A percentile compares a stretch with the other conserved stretches of the same genome.
phyloP scores from a whole-genome alignment of 2,797 vertebrate species.

The Micropoecilia bifurca region DNA sequence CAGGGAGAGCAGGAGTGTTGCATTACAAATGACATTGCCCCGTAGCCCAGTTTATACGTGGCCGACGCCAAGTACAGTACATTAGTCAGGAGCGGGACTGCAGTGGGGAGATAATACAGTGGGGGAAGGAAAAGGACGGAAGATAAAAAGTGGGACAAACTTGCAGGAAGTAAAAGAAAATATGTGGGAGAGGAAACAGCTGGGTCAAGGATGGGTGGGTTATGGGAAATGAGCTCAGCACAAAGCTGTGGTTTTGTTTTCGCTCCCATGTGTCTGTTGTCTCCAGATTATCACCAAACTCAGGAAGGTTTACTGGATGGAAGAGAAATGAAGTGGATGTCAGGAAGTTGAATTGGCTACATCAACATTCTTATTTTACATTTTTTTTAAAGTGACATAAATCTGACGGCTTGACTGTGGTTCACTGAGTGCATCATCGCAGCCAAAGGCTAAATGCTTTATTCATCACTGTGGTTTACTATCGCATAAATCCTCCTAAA shows the following conservation, averaged over 20 bases:
- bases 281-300: conserved; percentile 41
- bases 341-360: conserved; percentile 42
- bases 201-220: conserved; percentile 68
- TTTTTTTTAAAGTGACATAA: conserved; percentile 16
- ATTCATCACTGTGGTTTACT: not conserved
- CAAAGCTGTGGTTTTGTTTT: conserved; percentile 28
- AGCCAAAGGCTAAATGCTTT: not conserved
- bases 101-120: conserved; percentile 29
- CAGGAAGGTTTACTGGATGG: conserved; percentile 52
- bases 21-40: conserved; percentile 63
- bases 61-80: conserved; percentile 44
- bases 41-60: conserved; percentile 51
- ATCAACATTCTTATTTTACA: not conserved
- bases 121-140: conserved; percentile 13
- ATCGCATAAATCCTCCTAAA: conserved; percentile 2
- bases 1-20: conserved; percentile 24
- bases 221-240: conserved; percentile 74
- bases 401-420: conserved; percentile 30
- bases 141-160: conserved; percentile 39
- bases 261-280: conserved; percentile 10
- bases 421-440: conserved; percentile 38
- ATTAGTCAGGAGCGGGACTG: not conserved
- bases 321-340: conserved; percentile 41
- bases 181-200: conserved; percentile 67
- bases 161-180: conserved; percentile 40